Percentiles rank a stretch among this genome's conserved stretches.
These are phyloP conservation scores for Premnoplex brunnescens DNA, from an alignment of 2,797 vertebrate genomes.

Conservation along the genomic window DNA sequence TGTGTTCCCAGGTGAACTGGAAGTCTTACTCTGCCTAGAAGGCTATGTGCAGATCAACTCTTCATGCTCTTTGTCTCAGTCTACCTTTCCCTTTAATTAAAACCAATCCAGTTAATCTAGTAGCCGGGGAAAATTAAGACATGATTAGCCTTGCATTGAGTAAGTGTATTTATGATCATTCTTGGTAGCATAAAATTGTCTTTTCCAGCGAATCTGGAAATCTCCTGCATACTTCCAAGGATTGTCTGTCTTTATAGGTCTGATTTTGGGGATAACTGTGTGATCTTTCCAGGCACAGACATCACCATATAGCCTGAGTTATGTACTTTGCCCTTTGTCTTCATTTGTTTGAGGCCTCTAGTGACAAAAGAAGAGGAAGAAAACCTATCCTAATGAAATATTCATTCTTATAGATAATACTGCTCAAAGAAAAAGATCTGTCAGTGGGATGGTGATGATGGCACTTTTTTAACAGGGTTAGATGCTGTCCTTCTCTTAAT, in stretches of 20 bases:
- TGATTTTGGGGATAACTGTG: background rate
- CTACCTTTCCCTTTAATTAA: slow-evolving; percentile 10
- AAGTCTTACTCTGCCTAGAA: background rate
- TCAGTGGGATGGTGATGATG: background rate
- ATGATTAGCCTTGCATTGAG: background rate
- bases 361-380: background rate
- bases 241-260: background rate
- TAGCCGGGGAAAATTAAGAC: background rate
- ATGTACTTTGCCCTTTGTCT: background rate
- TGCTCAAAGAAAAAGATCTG: background rate
- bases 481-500: background rate
- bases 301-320: background rate
- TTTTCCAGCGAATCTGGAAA: background rate
- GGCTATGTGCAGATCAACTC: background rate
- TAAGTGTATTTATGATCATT: background rate
- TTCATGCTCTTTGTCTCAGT: background rate
- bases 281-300: background rate
- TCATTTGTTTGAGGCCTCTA: background rate
- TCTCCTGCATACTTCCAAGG: background rate
- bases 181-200: background rate
- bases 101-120: background rate
- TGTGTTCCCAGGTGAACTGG: background rate
- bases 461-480: background rate
- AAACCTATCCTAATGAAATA: background rate
- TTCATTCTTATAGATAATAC: background rate